Conservation (phyloP, 2,888 invertebrate genomes). For the Amorpha juglandis region DNA sequence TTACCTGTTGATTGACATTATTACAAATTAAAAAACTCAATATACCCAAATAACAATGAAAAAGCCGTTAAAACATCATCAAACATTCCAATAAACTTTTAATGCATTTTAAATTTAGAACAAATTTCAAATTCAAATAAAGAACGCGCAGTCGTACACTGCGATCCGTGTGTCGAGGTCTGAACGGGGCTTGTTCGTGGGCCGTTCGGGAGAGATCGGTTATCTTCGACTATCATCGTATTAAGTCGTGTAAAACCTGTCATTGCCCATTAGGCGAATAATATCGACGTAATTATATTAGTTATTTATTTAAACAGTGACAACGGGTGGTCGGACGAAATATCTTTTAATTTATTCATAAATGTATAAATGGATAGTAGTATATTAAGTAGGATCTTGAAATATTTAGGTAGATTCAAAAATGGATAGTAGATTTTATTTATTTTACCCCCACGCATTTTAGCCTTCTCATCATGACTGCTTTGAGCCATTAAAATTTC, state of each 20-base stretch:
- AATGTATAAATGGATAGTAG: neutral
- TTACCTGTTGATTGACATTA: constrained; percentile 22
- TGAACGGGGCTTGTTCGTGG: constrained; percentile 5
- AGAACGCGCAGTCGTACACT: constrained; percentile 17
- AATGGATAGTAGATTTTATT: neutral
- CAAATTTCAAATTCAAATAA: constrained; percentile 27
- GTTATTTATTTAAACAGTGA: constrained; percentile 32
- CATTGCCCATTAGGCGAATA: constrained; percentile 51
- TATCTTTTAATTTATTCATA: constrained; percentile 5
- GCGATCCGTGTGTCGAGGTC: constrained; percentile 13
- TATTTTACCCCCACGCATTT: no score
- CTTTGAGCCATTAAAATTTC: no score
- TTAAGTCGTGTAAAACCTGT: constrained; percentile 47
- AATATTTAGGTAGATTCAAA: neutral
- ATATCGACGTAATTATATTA: constrained; percentile 38
- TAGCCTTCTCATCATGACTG: no score
- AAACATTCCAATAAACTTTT: constrained; percentile 25
- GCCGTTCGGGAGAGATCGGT: constrained; percentile 27
- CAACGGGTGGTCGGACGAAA: constrained; percentile 22
- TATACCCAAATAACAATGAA: constrained; percentile 21
- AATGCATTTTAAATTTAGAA: constrained; percentile 26
- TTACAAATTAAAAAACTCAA: constrained; percentile 22
- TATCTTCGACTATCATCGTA: constrained; percentile 40
- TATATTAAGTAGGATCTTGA: neutral
- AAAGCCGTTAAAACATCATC: constrained; percentile 24